Conservation (phyloP, 2,888 invertebrate genomes). For the Stegophylla sp. region DNA sequence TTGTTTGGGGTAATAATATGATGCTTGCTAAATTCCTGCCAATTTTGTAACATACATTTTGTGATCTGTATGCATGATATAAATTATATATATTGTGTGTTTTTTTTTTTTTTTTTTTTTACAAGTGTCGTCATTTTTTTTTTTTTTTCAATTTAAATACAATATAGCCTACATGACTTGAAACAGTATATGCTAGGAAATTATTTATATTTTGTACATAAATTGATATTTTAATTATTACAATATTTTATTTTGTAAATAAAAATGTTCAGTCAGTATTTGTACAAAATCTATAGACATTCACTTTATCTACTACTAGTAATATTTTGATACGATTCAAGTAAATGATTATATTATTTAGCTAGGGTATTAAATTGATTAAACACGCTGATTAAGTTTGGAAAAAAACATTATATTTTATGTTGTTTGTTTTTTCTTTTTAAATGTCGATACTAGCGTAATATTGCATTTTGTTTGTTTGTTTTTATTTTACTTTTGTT, state of each 20-base stretch:
- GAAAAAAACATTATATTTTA: slow-evolving; percentile 39
- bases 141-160: slow-evolving; percentile 28
- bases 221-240: slow-evolving; percentile 50
- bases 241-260: slow-evolving; percentile 57
- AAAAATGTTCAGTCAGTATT: slow-evolving; percentile 57
- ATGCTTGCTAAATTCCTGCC: no score
- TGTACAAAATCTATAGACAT: slow-evolving; percentile 57
- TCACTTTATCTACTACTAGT: slow-evolving; percentile 52
- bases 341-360: slow-evolving; percentile 49
- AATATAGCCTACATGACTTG: slow-evolving; percentile 59
- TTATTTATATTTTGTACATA: slow-evolving; percentile 59
- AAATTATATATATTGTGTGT: neutral
- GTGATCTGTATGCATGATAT: no score
- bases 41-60: no score
- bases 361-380: slow-evolving; percentile 55
- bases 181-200: slow-evolving; percentile 55
- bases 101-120: slow-evolving; percentile 31
- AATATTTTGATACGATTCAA: slow-evolving; percentile 55
- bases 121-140: slow-evolving; percentile 27
- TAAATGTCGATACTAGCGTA: slow-evolving; percentile 56
- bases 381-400: slow-evolving; percentile 48
- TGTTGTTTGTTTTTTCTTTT: slow-evolving; percentile 51
- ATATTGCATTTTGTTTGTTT: slow-evolving; percentile 58
- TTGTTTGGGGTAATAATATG: no score
- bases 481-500: slow-evolving; percentile 54